Base-by-base conservation (phyloP, 1,140 invertebrate species). In the Drosophila quadrilineata region DNA sequence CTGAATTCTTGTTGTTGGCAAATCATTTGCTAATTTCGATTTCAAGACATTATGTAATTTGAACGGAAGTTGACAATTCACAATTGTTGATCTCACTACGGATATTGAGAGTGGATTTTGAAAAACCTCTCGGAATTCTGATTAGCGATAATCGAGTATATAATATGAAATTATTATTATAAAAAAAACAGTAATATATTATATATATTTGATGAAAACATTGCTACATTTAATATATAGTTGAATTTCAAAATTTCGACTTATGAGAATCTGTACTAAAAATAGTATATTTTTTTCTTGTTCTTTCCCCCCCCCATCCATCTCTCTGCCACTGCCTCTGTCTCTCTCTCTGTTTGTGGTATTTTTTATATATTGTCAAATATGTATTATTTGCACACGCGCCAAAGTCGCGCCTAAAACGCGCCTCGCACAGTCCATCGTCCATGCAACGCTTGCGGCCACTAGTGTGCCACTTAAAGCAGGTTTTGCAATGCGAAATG, bases 381-480 rank as follows among this genome's bases (percentile, higher is more conserved):
- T 40, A 17, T 21, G 16, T 38, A 17, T 12, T 21, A 53, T 41
- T 53, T 62, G 48, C 19, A 62, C 48, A 43, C 58, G 48, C 58
- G 38, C 38, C 28, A 59, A 50, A 49, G 45, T 48, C 35, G 53
- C 52, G 22, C n/a, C 22, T 10, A 21, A 59, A 59, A 59, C 24
- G 56, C 56, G 45, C 43, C n/a, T n/a, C n/a, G n/a, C n/a, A n/a
- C n/a, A n/a, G n/a, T n/a, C n/a, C n/a, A n/a, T n/a, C n/a, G n/a
- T n/a, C n/a, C n/a, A n/a, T n/a, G 43, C 26, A 28, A 21, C 19
- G 3, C 29, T 29, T 59, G 36, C 16, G 38, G 21, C 43, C 58
- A 60, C 43, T 43, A 60, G 36, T n/a, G 58, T 5, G 8, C 16
- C 46, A 60, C 58, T 60, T 60, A 43, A 43, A n/a, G 28, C 48